Evolutionary conservation across 2,797 vertebrate species (phyloP).

Genomic region (Mastacembelus armatus): DNA sequence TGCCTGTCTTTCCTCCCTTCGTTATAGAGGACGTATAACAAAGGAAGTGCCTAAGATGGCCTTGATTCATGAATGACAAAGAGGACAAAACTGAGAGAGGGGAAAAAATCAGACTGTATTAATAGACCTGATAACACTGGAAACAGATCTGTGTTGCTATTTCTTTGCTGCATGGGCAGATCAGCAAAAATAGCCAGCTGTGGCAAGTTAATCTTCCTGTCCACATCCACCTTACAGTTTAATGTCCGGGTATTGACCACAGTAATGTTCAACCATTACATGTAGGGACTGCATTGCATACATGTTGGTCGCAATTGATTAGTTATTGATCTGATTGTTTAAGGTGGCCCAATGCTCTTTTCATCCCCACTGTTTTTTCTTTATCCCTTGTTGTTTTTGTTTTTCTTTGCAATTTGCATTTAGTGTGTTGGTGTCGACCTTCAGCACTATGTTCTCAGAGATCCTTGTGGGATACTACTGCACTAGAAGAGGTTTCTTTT

Average conservation of each 20-base stretch:
- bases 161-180: constrained; percentile 67
- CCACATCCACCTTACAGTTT: constrained; percentile 12
- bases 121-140: constrained; percentile 58
- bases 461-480: constrained; percentile 52
- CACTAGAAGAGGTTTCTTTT: constrained; percentile 44
- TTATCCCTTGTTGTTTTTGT: too few species aligned
- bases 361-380: constrained; percentile 30
- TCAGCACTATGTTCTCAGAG: constrained; percentile 49
- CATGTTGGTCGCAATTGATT: constrained; percentile 57
- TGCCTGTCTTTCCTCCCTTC: constrained; percentile 44
- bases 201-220: constrained; percentile 24
- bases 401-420: too few species aligned
- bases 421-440: constrained; percentile 58
- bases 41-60: constrained; percentile 71
- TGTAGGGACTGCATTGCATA: too few species aligned
- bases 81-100: constrained; percentile 73
- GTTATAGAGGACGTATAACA: constrained; percentile 68
- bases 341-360: constrained; percentile 37
- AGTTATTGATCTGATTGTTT: constrained; percentile 76
- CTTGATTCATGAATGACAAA: constrained; percentile 83
- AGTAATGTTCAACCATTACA: constrained; percentile 31
- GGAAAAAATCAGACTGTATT: constrained; percentile 49
- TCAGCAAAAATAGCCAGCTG: constrained; percentile 37
- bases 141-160: constrained; percentile 61
- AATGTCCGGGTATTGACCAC: constrained; percentile 29